Percentiles rank a stretch among this genome's conserved stretches.
Evolutionary conservation across 2,888 invertebrate species (phyloP).

Genomic region (Meloe dianella): DNA sequence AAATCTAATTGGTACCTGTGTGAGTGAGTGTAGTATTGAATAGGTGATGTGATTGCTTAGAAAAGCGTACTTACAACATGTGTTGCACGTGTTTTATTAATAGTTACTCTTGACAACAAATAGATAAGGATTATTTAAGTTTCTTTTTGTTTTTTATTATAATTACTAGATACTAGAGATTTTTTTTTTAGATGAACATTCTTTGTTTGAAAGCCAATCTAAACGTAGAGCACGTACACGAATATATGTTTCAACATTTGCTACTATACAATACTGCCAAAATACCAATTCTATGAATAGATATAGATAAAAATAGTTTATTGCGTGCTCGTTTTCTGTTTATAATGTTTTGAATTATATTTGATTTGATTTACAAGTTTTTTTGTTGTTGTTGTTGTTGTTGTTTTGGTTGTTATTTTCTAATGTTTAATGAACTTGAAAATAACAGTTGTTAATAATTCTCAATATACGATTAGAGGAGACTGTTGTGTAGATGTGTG

Average conservation of each 20-base stretch:
- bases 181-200: constrained; percentile 3
- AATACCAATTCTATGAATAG: constrained; percentile 13
- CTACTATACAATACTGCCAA: constrained; percentile 11
- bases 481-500: no score
- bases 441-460: no score
- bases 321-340: constrained; percentile 13
- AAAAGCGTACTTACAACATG: neutral
- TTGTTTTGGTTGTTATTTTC: neutral
- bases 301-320: constrained; percentile 9
- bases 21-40: no score
- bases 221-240: constrained; percentile 5
- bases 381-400: neutral
- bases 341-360: neutral
- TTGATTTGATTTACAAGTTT: neutral
- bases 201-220: constrained; percentile 8
- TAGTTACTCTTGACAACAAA: neutral
- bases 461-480: no score
- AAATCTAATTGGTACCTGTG: no score
- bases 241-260: neutral
- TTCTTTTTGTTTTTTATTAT: neutral
- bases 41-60: no score
- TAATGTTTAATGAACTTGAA: constrained; percentile 4
- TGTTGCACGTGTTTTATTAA: neutral
- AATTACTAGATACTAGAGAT: neutral
- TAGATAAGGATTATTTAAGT: neutral